Evolutionary conservation across 2,888 invertebrate species (phyloP), one percentile per base, ranked within the genome.

Genomic region (Crossocerus cetratus): DNA sequence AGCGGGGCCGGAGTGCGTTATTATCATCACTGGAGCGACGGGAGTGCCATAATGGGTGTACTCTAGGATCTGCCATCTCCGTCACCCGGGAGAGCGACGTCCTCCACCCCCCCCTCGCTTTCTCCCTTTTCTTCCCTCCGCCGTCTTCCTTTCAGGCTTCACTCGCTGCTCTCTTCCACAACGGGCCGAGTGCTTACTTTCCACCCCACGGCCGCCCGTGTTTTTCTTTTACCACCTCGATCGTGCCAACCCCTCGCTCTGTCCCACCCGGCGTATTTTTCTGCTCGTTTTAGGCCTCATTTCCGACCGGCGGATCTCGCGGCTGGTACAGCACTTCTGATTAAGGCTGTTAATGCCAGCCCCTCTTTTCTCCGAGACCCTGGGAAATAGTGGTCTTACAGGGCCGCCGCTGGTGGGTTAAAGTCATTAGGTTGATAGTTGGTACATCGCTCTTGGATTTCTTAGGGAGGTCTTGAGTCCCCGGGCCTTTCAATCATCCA

Each of bases 271-370:
- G 22, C 56, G 59, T 70, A 23, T 49, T 63, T 67, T 58, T 44
- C 4, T 32, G 63, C 49, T 49, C 49, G 49, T 16, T 16, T 16
- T 16, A 16, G 49, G n/a, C 49, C 49, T 49, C 49, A 14, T 49
- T 16, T 3, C 49, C 16, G 49, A 14, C 16, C 49, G 59, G 60
- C 65, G 68, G 69, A 32, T 32, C 11, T 64, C 75, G 58, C 76
- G 72, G 56, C 76, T 65, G 70, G 70, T 74, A 56, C 71, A 77
- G 65, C 74, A 74, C 72, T 77, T 71, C 78, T 83, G 78, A 77
- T 83, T 83, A 83, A 83, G 82, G 77, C 77, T 77, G 80, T 83
- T 83, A 83, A 74, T 76, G 74, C 72, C 76, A 66, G 61, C 21
- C 67, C 76, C 71, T 44, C 54, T 62, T 72, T 56, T 71, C 53